Evolutionary conservation across 2,888 invertebrate genomes (phyloP).

Genomic region (Dimorphilus gyrociliatus): DNA sequence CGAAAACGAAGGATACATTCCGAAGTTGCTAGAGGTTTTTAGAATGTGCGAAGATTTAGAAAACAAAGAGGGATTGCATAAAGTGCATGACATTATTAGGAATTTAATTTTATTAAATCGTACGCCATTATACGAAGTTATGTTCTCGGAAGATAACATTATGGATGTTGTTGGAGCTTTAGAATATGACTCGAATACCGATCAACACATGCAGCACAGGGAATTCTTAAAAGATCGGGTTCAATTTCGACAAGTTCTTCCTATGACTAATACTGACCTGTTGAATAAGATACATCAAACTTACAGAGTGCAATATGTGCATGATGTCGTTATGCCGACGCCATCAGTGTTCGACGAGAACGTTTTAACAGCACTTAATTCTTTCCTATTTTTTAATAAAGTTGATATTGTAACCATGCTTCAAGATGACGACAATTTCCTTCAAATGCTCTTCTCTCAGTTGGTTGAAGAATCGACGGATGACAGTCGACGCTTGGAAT

Average conservation of each 20-base stretch:
- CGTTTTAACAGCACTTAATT: conserved; percentile 85
- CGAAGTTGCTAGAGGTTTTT: conserved; percentile 81
- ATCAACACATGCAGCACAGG: conserved; percentile 51
- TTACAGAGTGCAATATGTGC: conserved; percentile 94
- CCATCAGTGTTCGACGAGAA: conserved; percentile 99
- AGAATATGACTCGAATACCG: conserved; percentile 77
- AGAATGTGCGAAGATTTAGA: conserved; percentile 93
- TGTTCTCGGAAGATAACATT: conserved; percentile 87
- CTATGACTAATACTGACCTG: conserved; percentile 82
- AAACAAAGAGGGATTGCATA: conserved; percentile 68
- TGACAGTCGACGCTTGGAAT: conserved; percentile 68
- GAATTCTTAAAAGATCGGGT: conserved; percentile 85
- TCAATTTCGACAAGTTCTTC: conserved; percentile 52
- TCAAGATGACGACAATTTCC: conserved; percentile 90
- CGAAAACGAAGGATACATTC: conserved; percentile 84
- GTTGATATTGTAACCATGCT: conserved; percentile 95
- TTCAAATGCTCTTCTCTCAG: conserved; percentile 80
- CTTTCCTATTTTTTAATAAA: conserved; percentile 99
- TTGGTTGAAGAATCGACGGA: conserved; percentile 74
- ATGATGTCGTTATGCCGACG: conserved; percentile 91
- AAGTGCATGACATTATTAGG: conserved; percentile 92
- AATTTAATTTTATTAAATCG: conserved; percentile 96
- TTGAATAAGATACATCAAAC: conserved; percentile 98
- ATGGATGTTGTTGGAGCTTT: conserved; percentile 80
- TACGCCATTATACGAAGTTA: conserved; percentile 85